Base-by-base conservation (phyloP, 2,888 invertebrate genomes). In the Epistrophe eligans region DNA sequence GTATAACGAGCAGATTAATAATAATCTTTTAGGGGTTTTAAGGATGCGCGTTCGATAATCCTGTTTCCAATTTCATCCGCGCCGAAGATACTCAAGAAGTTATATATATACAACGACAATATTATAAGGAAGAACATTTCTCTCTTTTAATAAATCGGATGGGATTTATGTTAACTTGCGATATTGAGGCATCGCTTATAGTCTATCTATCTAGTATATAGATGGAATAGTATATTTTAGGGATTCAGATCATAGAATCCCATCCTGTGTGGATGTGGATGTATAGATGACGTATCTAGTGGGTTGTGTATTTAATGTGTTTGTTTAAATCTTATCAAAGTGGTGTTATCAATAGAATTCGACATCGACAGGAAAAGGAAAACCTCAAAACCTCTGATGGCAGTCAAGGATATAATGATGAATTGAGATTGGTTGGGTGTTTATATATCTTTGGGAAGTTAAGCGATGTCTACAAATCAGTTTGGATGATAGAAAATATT, bases 1-100 rank as follows among this genome's bases (percentile, higher is more conserved):
- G 24, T 62, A 24, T 45, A 52, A 62, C 40, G 35, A 19, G 35
- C n/a, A 64, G 74, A 84, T 79, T 76, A 84, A 84, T 71, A 71
- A 84, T 72, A 66, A 72, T 74, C 74, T 40, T 19, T 9, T 19
- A 0, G 57, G n/a, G 28, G n/a, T 40, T 70, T 24, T 24, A 48
- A 66, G 52, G 32, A 66, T 72, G 35, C 28, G 64, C 52, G 50
- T 60, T 73, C 17, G 52, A 67, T 74, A 52, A 10, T 74, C 62
- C 32, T 43, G 45, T 57, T 71, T 45, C n/a, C 64, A 58, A 24
- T 55, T 55, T 55, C n/a, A 28, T 15, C 52, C 52, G 8, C 28
- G 2, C 40, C 48, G 2, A 52, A 52, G 24, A 52, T 28, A 11
- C 50, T 28, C 19, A 10, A 52, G 60, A 38, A 58, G 60, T 24